A percentile compares a stretch with the other conserved stretches of the same genome.
Evolutionary conservation across 1,140 invertebrate species (phyloP).

Genomic region (Dendrolimus kikuchii): DNA sequence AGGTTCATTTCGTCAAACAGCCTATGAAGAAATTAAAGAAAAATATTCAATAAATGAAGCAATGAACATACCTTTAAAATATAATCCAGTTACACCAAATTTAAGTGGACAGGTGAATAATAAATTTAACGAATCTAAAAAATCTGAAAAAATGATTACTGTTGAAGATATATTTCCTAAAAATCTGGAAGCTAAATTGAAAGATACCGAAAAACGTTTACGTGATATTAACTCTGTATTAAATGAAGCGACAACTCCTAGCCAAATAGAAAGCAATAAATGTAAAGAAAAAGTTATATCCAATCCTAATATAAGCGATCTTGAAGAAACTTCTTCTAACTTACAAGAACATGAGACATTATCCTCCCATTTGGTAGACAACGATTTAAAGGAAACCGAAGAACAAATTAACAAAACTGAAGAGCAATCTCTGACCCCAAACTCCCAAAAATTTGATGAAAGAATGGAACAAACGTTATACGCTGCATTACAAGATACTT

Average conservation of each 20-base stretch:
- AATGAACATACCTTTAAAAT: constrained; percentile 49
- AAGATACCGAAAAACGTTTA: constrained; percentile 49
- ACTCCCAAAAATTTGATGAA: constrained; percentile 28
- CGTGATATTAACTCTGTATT: constrained; percentile 44
- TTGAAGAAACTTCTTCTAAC: no score
- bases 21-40: constrained; percentile 44
- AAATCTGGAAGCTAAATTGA: constrained; percentile 43
- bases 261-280: neutral
- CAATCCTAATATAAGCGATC: neutral
- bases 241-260: constrained; percentile 10
- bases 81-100: constrained; percentile 39
- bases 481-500: constrained; percentile 37
- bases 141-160: constrained; percentile 19
- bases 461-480: constrained; percentile 47
- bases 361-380: no score
- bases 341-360: no score
- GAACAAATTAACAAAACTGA: constrained; percentile 7
- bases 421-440: neutral
- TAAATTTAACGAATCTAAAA: constrained; percentile 10
- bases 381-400: neutral
- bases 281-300: neutral
- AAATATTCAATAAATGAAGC: constrained; percentile 47
- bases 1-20: constrained; percentile 20
- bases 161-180: constrained; percentile 30
- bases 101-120: constrained; percentile 21